Base-by-base conservation (phyloP, 2,797 vertebrate species). In the Labroides dimidiatus region DNA sequence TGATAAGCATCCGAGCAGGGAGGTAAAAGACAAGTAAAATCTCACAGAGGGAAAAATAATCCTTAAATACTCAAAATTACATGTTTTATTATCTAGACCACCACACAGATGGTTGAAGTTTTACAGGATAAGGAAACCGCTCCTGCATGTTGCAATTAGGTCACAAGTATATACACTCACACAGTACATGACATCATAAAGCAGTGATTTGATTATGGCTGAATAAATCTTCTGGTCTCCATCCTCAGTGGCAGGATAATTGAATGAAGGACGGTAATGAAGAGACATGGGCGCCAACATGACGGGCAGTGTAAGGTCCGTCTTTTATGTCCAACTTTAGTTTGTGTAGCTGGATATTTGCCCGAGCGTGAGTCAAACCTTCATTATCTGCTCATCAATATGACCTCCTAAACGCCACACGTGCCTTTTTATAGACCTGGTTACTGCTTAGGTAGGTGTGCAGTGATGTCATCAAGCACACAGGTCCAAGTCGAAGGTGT, bases 251-350 rank as follows among this genome's bases (percentile, higher is more conserved):
- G 75, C 58, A 72, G 56, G n/a, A 69, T 89, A 89, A 93, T 89
- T 87, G 76, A 91, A 93, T 90, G 81, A 91, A 51, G 67, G 64
- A 68, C 49, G 72, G 51, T 84, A 90, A 90, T 82, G 69, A 90
- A 81, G 88, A 87, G 77, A 73, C 81, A 87, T 77, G 67, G 78
- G 65, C 27, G 68, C 45, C 66, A 72, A 83, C 71, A 69, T 10
- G 72, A 71, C 83, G 82, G 75, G 39, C 72, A 64, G 44, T 16
- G 23, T 33, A 51, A 66, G 77, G 72, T 81, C 74, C 74, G 78
- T 53, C 69, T 66, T 51, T 76, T 72, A 53, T 11, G 44, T 21
- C 49, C 53, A 64, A 58, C 58, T 23, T 56, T 39, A 24, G 50
- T 57, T 45, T 52, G 27, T 5, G 17, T 36, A 33, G 27, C 19